A percentile compares a stretch with the other conserved stretches of the same genome.
These are phyloP conservation scores for Argyresthia albistria DNA, from an alignment of 2,888 invertebrate species.

Conservation along the genomic window DNA sequence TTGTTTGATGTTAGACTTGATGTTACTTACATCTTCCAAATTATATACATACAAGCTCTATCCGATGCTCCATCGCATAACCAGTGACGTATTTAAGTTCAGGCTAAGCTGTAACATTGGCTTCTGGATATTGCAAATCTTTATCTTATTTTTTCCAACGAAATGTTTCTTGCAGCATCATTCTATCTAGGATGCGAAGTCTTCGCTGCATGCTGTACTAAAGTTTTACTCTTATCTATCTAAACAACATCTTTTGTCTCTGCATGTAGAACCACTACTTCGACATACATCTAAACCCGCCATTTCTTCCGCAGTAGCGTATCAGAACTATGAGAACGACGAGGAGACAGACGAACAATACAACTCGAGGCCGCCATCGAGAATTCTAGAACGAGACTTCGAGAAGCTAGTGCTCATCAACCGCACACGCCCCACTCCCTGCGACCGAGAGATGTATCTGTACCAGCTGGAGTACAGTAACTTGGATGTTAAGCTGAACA, in stretches of 20 bases:
- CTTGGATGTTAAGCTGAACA: conserved; percentile 63
- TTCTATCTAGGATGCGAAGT: neutral
- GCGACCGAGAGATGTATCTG: conserved; percentile 81
- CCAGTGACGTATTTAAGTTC: neutral
- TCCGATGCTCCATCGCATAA: neutral
- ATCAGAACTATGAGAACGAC: conserved; percentile 63
- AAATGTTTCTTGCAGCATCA: neutral
- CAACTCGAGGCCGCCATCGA: conserved; percentile 51
- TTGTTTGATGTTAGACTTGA: neutral
- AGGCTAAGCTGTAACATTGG: conserved; percentile 1
- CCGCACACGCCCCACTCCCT: conserved; percentile 86
- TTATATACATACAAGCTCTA: neutral
- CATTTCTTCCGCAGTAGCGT: conserved; percentile 30
- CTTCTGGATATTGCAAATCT: neutral
- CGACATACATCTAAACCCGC: neutral
- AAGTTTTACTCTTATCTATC: neutral
- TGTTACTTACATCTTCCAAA: no score
- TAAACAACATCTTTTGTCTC: neutral
- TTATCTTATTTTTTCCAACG: neutral
- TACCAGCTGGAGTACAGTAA: conserved; percentile 66
- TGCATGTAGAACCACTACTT: neutral
- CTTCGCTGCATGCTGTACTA: neutral
- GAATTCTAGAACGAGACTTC: conserved; percentile 69
- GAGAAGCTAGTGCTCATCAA: conserved; percentile 78
- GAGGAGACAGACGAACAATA: conserved; percentile 52